Evolutionary conservation across 2,888 invertebrate species (phyloP), one percentile per base, ranked within the genome.

Genomic region (Linnaemya vulpina): DNA sequence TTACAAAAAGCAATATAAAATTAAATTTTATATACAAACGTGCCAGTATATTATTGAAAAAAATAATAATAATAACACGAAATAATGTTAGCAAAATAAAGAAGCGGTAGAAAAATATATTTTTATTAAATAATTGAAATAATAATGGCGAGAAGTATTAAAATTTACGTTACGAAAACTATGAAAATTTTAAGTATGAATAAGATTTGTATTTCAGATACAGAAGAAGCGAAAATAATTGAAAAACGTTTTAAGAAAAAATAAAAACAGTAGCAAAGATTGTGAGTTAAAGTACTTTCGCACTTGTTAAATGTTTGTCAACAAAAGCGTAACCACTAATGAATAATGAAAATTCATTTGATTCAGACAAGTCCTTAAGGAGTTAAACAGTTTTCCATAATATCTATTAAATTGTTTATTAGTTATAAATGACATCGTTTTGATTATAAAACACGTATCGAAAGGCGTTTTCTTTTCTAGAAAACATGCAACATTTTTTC

Each of bases 141-240:
- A 38, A 38, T 51, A 65, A 68, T 53, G n/a, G 62, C 22, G 40
- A 71, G 20, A 46, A 68, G 22, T 53, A 73, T 62, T 40, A 82
- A 68, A 51, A 76, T 63, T 49, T 25, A n/a, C n/a, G n/a, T 68
- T 63, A 63, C 73, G 53, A 68, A 70, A 68, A 83, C 63, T 71
- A 73, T 77, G 38, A 30, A 74, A 75, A 55, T 38, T 76, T 65
- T 55, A 74, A 60, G 81, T 74, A 55, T 8, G 89, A 89, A 90
- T 89, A 85, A 87, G 88, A 89, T 89, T 89, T 86, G 77, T 65
- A 75, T 63, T 90, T 89, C 86, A 78, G 60, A 75, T 63, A 71
- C 17, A 25, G 38, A 65, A 51, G 5, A 20, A 22, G 22, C 13
- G 20, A 9, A 25, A 15, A 15, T 55, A 46, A 25, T 35, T 17